Conservation (phyloP, 2,797 vertebrate genomes). For the Xenopus petersii region DNA sequence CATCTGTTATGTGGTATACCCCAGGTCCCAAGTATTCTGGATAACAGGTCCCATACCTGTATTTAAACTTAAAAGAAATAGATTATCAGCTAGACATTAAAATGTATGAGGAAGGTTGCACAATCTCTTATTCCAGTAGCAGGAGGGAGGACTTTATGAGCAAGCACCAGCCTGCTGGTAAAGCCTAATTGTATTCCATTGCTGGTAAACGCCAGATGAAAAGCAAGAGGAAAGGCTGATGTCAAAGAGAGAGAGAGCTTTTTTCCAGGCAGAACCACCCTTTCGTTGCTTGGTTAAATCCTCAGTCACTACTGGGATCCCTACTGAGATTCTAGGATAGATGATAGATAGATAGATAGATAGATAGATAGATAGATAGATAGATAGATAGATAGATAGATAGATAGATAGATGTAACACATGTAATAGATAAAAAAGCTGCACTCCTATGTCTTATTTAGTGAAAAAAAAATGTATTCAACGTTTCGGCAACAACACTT, state of each 20-base stretch:
- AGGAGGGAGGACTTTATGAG: slow-evolving; percentile 17
- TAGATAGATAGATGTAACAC: too few species aligned
- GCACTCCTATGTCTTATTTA: too few species aligned
- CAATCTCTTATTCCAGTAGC: slow-evolving; percentile 15
- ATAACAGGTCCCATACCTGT: too few species aligned
- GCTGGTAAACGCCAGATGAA: slow-evolving; percentile 29
- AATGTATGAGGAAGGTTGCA: slow-evolving; percentile 33
- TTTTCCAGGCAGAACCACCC: not conserved
- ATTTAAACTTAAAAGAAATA: not conserved
- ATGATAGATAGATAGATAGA: not conserved
- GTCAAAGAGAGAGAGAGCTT: not conserved
- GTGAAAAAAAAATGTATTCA: too few species aligned
- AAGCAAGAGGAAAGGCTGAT: slow-evolving; percentile 10
- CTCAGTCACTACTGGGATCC: too few species aligned
- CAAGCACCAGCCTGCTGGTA: slow-evolving; percentile 20
- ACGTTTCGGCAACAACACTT: too few species aligned
- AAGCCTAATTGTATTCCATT: slow-evolving; percentile 28
- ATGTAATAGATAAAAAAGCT: too few species aligned
- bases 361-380: not conserved
- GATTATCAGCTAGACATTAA: slow-evolving; percentile 28
- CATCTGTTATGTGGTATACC: too few species aligned
- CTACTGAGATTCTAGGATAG: too few species aligned
- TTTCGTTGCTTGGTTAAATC: slow-evolving; percentile 9
- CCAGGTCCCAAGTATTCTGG: too few species aligned
- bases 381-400: too few species aligned